Base-by-base conservation (phyloP, 1,140 invertebrate genomes). In the Hylaeus anthracinus region DNA sequence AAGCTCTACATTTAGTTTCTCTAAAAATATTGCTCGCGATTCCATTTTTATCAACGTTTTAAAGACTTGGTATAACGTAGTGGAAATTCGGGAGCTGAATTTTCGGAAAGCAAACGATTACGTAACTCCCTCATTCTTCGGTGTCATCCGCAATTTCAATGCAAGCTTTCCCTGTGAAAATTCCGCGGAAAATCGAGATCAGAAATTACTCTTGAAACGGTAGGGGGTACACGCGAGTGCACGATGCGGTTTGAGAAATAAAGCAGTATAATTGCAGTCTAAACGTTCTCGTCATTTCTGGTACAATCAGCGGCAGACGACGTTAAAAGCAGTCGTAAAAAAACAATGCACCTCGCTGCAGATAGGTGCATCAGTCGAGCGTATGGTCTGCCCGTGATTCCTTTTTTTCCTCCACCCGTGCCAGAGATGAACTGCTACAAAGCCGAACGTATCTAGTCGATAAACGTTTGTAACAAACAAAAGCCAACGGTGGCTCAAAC, bases 391-490 rank as follows among this genome's bases (percentile, higher is more conserved):
- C 15, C 37, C 12, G 39, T n/a, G 55, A 73, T 65, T 71, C 48
- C 5, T 70, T 60, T 70, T n/a, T 48, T 26, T 56, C 26, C 39
- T 45, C 26, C 51, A 10, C 81, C 79, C 66, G 10, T 72, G 3
- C 12, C 9, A 45, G 9, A 56, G 37, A 69, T 51, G 37, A 74
- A 53, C 56, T 37, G 26, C 60, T 39, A 84, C 77, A 81, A 71
- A 76, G 77, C 63, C 48, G n/a, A 58, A 48, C 41, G 64, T 56
- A 77, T 72, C 55, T 84, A 53, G 70, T 78, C 60, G 60, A 82
- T 82, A 71, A 78, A 84, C 67, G 58, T 26, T 85, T 72, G 69
- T 76, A 85, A 83, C 73, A 80, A 85, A 79, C 12, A 43, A 2
- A 15, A n/a, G 51, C 39, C 53, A 58, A 60, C n/a, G 39, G 45